Base-by-base conservation (phyloP, 2,888 invertebrate genomes). In the Formica aserva region DNA sequence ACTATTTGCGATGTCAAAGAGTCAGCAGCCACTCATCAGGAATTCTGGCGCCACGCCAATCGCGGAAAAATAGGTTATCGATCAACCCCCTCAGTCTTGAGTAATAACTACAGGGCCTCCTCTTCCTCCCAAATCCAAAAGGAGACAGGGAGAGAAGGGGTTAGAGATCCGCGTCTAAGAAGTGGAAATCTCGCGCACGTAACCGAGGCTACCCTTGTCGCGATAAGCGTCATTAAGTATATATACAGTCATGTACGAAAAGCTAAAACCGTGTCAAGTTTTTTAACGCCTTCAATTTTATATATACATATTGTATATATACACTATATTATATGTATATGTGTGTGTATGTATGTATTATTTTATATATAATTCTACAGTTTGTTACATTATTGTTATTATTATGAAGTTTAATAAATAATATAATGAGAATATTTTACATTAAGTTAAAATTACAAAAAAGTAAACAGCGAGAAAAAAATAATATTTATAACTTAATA, bases 1-100 rank as follows among this genome's bases (percentile, higher is more conserved):
- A 66, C 52, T 82, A 78, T 75, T 83, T 72, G 67, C 85, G 78
- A 85, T 86, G 88, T 87, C 86, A 85, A 87, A 86, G 80, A 86
- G 86, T 88, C 87, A 88, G 88, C 88, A 86, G 87, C 87, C 18
- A 87, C 87, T 87, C 80, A 67, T 74, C 76, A 83, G 86, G 87
- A 90, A 91, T 88, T 91, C 89, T 93, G 93, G 93, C 93, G 62
- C 52, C 26, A 65, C 83, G 93, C 93, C 93, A 92, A 82, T 88
- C 82, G 77, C 86, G 82, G 88, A 91, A 92, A 93, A 92, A 93
- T 93, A 91, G 93, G 92, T 92, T 92, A 93, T 93, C 92, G 93
- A 93, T 93, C 92, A 91, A 90, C 86, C 89, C 32, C 83, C 88
- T 86, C 55, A 67, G 71, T 72, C 85, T 85, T 83, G n/a, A 5